Evolutionary conservation across 2,888 invertebrate species (phyloP).

Genomic region (Drosophila melanocephala): DNA sequence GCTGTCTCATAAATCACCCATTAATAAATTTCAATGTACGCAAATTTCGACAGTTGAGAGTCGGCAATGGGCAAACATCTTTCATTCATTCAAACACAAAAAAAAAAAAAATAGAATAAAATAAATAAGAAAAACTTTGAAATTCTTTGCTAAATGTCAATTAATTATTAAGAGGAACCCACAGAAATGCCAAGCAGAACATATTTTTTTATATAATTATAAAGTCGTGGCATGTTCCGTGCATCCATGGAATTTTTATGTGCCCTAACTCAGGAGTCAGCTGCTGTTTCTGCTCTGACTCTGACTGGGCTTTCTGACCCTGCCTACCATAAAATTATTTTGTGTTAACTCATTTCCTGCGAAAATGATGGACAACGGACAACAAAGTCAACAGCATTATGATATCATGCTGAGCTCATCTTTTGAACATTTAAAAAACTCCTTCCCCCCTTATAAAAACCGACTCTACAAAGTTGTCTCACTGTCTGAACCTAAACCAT

Average conservation of each 20-base stretch:
- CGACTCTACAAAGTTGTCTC: constrained; percentile 35
- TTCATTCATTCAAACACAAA: constrained; percentile 22
- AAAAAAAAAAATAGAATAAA: constrained; percentile 4
- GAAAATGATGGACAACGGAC: constrained; percentile 66
- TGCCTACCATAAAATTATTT: constrained; percentile 28
- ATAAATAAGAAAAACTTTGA: constrained; percentile 29
- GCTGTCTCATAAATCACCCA: constrained; percentile 67
- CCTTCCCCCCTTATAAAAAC: not conserved
- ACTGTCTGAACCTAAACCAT: constrained; percentile 32
- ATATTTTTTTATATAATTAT: constrained; percentile 70
- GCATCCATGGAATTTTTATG: constrained; percentile 50
- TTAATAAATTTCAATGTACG: constrained; percentile 70
- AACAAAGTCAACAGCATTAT: constrained; percentile 44
- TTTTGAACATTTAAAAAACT: constrained; percentile 20
- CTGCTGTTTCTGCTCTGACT: constrained; percentile 14
- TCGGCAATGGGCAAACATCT: constrained; percentile 35
- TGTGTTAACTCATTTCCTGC: constrained; percentile 76
- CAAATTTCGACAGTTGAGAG: constrained; percentile 57
- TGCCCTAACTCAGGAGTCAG: constrained; percentile 29
- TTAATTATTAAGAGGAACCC: constrained; percentile 72
- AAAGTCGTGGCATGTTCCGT: constrained; percentile 69
- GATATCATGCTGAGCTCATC: constrained; percentile 71
- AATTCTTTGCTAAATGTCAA: constrained; percentile 77
- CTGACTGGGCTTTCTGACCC: constrained; percentile 34
- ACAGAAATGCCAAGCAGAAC: constrained; percentile 9